Base-by-base conservation (phyloP, 1,140 invertebrate species). In the Calliphora vicina region DNA sequence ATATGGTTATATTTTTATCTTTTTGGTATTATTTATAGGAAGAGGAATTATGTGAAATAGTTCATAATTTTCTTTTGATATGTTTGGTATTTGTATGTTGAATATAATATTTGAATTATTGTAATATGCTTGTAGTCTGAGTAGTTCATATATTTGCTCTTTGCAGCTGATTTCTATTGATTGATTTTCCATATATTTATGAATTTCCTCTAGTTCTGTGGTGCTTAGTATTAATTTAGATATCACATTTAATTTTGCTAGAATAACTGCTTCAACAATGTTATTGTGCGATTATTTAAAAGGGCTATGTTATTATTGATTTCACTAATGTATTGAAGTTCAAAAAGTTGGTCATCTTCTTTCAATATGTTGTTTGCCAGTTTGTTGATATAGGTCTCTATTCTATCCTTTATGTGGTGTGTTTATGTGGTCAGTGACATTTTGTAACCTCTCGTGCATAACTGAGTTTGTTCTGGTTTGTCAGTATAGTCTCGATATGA, bases 61-160 rank as follows among this genome's bases (percentile, higher is more conserved):
- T 17, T 25, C 20, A 25, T 82, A 73, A 5, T n/a, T 15, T 45
- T 42, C 29, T 35, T 73, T 72, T 4, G 67, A 45, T 20, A 80
- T 29, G 9, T 50, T 61, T 25, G 82, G 82, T 25, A 83, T 83
- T 9, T 26, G 61, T 3, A 83, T 61, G n/a, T 78, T 78, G 26
- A 83, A 78, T 26, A 83, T 83, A 23, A 83, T 83, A 78, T 83
- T 82, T 35, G 82, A 45, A 20, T 27, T 20, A 27, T 83, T 83
- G 13, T 78, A 83, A 43, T 83, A 83, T 12, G 82, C 82, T 71
- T 83, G 72, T 1, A 78, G 15, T 3, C 74, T n/a, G 17, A 83
- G 73, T 2, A 78, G 10, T 61, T 83, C 82, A n/a, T 83, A 80
- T 17, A 78, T 83, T 2, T 78, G 35, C 67, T 83, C 82, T 9